phyloP scores from a whole-genome alignment of 1,140 invertebrate genomes.

The Contarinia nasturtii region DNA sequence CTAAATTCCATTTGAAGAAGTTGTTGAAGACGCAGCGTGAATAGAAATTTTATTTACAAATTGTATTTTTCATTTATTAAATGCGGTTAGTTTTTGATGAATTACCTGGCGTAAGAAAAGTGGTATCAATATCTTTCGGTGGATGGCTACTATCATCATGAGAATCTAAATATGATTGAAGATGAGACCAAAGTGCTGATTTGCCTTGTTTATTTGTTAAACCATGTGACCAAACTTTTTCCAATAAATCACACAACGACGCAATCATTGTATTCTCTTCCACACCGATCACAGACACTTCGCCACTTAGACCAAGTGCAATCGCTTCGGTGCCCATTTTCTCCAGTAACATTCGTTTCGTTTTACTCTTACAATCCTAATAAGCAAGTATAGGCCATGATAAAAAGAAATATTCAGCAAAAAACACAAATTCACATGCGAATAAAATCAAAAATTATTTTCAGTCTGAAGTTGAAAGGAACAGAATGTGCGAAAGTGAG shows the following conservation, averaged over 20 bases:
- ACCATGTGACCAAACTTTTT: slow-evolving; percentile 96
- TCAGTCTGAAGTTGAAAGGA: too few relatives aligned
- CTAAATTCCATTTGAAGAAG: slow-evolving; percentile 32
- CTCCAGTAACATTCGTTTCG: slow-evolving; percentile 92
- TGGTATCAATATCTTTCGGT: slow-evolving; percentile 53
- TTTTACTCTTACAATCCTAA: slow-evolving; percentile 78
- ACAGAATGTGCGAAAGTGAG: too few relatives aligned
- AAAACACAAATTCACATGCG: too few relatives aligned
- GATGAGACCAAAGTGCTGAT: slow-evolving; percentile 85
- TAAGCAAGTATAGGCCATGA: too few relatives aligned
- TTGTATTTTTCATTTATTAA: slow-evolving; percentile 1
- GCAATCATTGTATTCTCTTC: slow-evolving; percentile 98
- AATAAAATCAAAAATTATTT: too few relatives aligned
- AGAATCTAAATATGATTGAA: slow-evolving; percentile 73
- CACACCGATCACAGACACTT: slow-evolving; percentile 40
- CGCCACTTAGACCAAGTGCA: slow-evolving; percentile 44
- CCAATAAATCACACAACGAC: slow-evolving; percentile 89
- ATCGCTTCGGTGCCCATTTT: slow-evolving; percentile 88
- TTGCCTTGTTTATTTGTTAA: slow-evolving; percentile 90
- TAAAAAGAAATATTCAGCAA: too few relatives aligned
- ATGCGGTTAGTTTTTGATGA: slow-evolving; percentile 4
- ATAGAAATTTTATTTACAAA: neutral
- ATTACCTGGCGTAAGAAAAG: slow-evolving; percentile 65
- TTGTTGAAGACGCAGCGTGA: neutral
- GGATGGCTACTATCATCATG: slow-evolving; percentile 53